A percentile compares a stretch with the other conserved stretches of the same genome.
Conservation (phyloP, 2,113 vertebrate genomes). For the Phycodurus eques region DNA sequence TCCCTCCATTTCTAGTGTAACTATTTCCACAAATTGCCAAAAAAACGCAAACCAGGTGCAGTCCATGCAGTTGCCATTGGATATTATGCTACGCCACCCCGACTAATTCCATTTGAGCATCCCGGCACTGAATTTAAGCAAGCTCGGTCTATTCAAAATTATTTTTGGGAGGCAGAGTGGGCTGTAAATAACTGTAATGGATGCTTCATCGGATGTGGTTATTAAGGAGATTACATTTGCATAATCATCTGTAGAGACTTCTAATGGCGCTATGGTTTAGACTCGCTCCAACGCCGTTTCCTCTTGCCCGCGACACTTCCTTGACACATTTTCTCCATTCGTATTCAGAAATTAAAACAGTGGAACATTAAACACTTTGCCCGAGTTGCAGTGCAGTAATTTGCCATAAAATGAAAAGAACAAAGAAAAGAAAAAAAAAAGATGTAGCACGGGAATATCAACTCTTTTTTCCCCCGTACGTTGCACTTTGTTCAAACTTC, state of each 20-base stretch:
- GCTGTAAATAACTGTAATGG: not conserved
- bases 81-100: not conserved
- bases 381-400: not conserved
- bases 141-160: slow-evolving; percentile 1
- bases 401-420: not conserved
- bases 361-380: not conserved
- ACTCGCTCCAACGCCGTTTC: slow-evolving; percentile 1
- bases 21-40: not conserved
- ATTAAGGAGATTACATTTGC: slow-evolving; percentile 19
- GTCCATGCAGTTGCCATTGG: not conserved
- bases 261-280: slow-evolving; percentile 15
- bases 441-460: not conserved
- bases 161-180: slow-evolving; percentile 1
- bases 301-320: slow-evolving; percentile 4
- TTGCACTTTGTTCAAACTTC: not conserved
- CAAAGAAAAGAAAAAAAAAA: not conserved
- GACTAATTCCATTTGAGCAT: slow-evolving; percentile 7
- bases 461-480: not conserved
- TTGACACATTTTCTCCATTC: not conserved
- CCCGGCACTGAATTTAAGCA: slow-evolving; percentile 2
- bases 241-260: slow-evolving; percentile 15
- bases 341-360: not conserved
- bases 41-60: slow-evolving; percentile 1
- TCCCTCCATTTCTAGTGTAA: not conserved
- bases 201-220: not conserved